Evolutionary conservation across 2,888 invertebrate species (phyloP).

Genomic region (Urechis unicinctus): DNA sequence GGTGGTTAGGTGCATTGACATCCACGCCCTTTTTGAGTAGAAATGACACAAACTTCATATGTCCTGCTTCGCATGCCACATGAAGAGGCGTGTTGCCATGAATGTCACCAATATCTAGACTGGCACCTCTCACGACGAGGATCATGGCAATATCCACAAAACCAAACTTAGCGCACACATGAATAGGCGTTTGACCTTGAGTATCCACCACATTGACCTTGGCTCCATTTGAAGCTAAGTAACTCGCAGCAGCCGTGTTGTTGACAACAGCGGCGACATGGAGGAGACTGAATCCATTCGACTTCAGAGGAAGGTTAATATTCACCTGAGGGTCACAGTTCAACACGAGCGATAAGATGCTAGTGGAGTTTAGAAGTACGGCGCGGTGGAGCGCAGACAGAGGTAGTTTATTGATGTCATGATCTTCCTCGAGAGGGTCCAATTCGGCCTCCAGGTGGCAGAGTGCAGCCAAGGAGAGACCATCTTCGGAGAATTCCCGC

Average conservation of each 20-base stretch:
- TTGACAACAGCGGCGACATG: constrained; percentile 14
- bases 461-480: background rate
- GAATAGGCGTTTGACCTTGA: constrained; percentile 9
- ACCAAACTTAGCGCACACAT: constrained; percentile 9
- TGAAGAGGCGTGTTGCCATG: constrained; percentile 13
- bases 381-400: constrained; percentile 16
- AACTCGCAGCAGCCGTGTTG: constrained; percentile 11
- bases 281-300: constrained; percentile 10
- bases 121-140: constrained; percentile 13
- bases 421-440: constrained; percentile 8
- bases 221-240: constrained; percentile 17
- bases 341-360: constrained; percentile 8
- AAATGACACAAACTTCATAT: constrained; percentile 9
- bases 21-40: constrained; percentile 1
- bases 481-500: constrained; percentile 1
- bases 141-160: constrained; percentile 9
- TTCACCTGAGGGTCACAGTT: constrained; percentile 3
- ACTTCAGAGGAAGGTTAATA: constrained; percentile 8
- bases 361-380: constrained; percentile 9
- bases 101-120: constrained; percentile 4
- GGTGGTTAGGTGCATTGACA: background rate
- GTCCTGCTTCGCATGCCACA: constrained; percentile 4
- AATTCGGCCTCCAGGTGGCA: constrained; percentile 8
- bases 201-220: background rate
- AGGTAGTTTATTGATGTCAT: constrained; percentile 6